A percentile compares a stretch with the other conserved stretches of the same genome.
Evolutionary conservation across 2,797 vertebrate genomes (phyloP).

Genomic region (Myoxocephalus aenaeus): DNA sequence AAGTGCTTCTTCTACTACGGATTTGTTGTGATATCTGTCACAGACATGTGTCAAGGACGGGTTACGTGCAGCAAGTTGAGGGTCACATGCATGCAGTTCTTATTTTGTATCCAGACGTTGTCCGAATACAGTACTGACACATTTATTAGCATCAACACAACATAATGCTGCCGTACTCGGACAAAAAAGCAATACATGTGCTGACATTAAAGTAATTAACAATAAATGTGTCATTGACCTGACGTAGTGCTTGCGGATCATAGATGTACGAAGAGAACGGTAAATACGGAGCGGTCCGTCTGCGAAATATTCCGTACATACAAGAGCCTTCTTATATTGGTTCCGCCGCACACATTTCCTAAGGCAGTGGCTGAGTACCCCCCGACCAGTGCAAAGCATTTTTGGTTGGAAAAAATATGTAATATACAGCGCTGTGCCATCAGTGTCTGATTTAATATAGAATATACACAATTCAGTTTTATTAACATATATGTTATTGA

Average conservation of each 20-base stretch:
- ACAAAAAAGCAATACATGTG: neutral
- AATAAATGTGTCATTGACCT: constrained; percentile 38
- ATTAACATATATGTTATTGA: too few relatives aligned
- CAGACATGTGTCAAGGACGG: neutral
- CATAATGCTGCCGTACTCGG: fast-evolving
- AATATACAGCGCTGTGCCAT: too few relatives aligned
- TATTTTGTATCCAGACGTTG: neutral
- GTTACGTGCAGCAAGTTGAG: neutral
- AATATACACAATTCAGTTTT: too few relatives aligned
- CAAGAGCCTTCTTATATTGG: neutral
- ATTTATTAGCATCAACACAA: neutral
- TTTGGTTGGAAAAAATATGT: too few relatives aligned
- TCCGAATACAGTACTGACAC: neutral
- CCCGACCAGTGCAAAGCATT: too few relatives aligned
- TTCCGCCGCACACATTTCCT: constrained; percentile 57
- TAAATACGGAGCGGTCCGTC: constrained; percentile 51
- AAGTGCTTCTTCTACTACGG: neutral
- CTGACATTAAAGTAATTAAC: neutral
- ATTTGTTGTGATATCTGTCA: neutral
- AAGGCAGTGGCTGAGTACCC: too few relatives aligned
- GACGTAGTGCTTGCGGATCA: constrained; percentile 7
- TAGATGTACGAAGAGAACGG: neutral
- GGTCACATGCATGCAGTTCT: constrained; percentile 12
- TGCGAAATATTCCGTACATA: constrained; percentile 48
- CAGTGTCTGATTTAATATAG: too few relatives aligned